Conservation (phyloP, 2,797 vertebrate genomes). For the Eospalax fontanierii region DNA sequence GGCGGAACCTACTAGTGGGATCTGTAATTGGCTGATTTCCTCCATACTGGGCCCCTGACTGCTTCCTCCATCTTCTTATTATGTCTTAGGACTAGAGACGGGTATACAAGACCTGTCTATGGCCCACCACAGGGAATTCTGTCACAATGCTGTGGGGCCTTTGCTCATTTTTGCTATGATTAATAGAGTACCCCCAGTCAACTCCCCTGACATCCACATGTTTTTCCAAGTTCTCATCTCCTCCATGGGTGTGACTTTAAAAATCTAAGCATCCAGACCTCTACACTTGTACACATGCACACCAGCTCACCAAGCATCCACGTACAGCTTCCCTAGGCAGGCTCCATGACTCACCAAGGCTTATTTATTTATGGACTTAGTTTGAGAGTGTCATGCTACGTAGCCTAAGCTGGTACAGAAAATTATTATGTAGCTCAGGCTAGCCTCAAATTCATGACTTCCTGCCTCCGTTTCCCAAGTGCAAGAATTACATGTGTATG, state of each 20-base stretch:
- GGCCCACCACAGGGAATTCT: background rate
- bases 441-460: background rate
- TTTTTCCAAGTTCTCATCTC: conserved; percentile 46
- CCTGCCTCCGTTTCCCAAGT: background rate
- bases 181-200: background rate
- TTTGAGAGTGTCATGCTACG: too few species aligned
- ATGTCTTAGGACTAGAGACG: background rate
- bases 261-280: conserved; percentile 5
- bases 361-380: background rate
- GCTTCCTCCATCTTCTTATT: background rate
- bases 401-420: background rate
- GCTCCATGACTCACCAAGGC: background rate
- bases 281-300: background rate
- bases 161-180: conserved; percentile 34
- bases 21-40: background rate
- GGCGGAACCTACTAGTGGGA: background rate
- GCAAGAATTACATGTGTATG: background rate
- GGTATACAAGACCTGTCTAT: background rate
- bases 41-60: background rate
- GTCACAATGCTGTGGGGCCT: background rate
- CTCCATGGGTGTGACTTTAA: conserved; percentile 35
- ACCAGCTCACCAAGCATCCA: background rate
- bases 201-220: background rate
- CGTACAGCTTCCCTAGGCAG: background rate
- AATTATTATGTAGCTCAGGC: background rate